Conservation (phyloP, 2,797 vertebrate genomes). For the Capromys pilorides region DNA sequence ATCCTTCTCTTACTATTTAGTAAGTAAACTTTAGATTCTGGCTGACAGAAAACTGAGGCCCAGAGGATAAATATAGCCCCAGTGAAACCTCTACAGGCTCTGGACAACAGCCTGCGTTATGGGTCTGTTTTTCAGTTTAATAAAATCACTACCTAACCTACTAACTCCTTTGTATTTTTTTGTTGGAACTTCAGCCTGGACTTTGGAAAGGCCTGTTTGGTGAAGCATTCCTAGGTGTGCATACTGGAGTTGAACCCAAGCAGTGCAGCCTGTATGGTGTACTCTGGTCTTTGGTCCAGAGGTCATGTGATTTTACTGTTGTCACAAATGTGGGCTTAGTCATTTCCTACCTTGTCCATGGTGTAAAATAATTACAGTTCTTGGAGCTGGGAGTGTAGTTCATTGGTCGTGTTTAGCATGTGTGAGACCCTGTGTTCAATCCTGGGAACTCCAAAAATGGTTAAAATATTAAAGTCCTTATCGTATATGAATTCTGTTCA, state of each 20-base stretch:
- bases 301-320: background rate
- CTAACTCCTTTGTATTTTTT: background rate
- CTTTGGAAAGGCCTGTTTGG: constrained; percentile 1
- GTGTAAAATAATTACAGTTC: background rate
- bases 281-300: background rate
- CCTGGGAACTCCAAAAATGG: background rate
- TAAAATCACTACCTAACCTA: background rate
- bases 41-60: constrained; percentile 61
- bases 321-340: background rate
- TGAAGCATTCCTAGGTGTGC: background rate
- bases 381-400: background rate
- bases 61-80: constrained; percentile 28
- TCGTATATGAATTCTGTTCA: constrained; percentile 22
- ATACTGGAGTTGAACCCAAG: background rate
- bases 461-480: background rate
- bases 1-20: constrained; percentile 62
- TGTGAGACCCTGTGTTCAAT: background rate
- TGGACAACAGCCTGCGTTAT: background rate
- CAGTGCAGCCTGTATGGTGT: background rate
- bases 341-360: background rate
- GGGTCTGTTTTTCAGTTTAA: constrained; percentile 44
- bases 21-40: constrained; percentile 66
- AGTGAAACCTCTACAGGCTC: background rate
- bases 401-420: background rate
- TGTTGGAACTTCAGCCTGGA: constrained; percentile 13